phyloP scores from a whole-genome alignment of 2,888 invertebrate genomes.

The Lordiphosa fenestrarum region DNA sequence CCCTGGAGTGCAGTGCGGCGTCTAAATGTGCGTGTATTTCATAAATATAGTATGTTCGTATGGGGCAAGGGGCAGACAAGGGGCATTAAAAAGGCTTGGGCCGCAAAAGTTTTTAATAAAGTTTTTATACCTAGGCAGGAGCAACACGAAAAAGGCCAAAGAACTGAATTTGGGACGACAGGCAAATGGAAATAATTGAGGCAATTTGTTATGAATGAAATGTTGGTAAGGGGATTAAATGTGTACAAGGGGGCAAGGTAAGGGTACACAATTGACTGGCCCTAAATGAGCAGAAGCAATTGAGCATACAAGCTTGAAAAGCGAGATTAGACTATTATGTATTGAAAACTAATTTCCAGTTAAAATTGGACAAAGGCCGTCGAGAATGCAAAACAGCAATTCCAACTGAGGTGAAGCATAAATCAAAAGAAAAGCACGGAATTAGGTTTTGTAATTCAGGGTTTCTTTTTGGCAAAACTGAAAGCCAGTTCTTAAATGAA shows the following conservation, averaged over 20 bases:
- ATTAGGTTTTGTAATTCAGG: no score
- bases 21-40: slow-evolving; percentile 63
- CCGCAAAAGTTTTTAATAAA: slow-evolving; percentile 71
- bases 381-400: no score
- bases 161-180: slow-evolving; percentile 2
- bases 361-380: not conserved
- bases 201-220: slow-evolving; percentile 66
- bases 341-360: slow-evolving; percentile 11
- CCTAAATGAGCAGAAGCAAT: no score
- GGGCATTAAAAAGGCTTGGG: slow-evolving; percentile 64
- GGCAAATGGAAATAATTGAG: slow-evolving; percentile 62
- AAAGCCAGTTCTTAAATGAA: no score
- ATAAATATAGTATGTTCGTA: slow-evolving; percentile 42
- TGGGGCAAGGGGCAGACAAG: slow-evolving; percentile 30
- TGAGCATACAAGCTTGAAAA: no score
- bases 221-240: no score
- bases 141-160: slow-evolving; percentile 16
- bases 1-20: slow-evolving; percentile 59
- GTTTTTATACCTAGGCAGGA: slow-evolving; percentile 59
- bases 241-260: no score
- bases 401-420: no score
- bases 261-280: no score
- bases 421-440: no score
- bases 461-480: no score
- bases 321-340: slow-evolving; percentile 1